Evolutionary conservation across 2,797 vertebrate species (phyloP), one percentile per base, ranked within the genome.

Genomic region (Squalus acanthias): DNA sequence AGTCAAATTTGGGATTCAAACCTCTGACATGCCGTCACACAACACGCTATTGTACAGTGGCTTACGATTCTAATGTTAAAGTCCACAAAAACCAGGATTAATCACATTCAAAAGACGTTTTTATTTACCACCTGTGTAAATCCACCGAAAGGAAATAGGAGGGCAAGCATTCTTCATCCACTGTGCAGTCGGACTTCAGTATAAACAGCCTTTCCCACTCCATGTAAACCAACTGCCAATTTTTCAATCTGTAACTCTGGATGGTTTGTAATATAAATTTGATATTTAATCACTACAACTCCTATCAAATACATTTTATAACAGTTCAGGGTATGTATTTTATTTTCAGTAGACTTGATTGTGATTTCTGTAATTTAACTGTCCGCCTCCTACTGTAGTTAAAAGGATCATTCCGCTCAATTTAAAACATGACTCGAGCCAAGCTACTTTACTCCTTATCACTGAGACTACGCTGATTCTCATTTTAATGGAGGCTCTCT

Each of bases 181-280:
- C 87, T 13, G 53, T 89, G 39, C 3, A 4, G 15, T 20, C n/a
- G 39, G 39, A 85, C 4, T 85, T 85, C 17, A 50, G 5, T 29
- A 89, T 60, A 29, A 29, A 60, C 60, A 4, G 20, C 20, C n/a
- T 94, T 67, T 39, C 22, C 65, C n/a, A 39, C n/a, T 46, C 29
- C 69, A 69, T 69, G 63, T 46, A 20, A 93, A 39, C 63, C 10
- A 63, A 91, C 46, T 69, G 7, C 24, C 50, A 91, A 91, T 29
- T 60, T 91, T 91, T 60, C 88, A 91, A 33, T 85, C 39, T 79
- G 74, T 79, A 79, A 79, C 74, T 85, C 79, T 89, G 87, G 53
- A 89, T 33, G 87, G 33, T 76, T 29, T 76, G 57, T 76, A 76
- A 76, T 57, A 87, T 53, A 89, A 60, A 10, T 29, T 89, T 89